A percentile compares a stretch with the other conserved stretches of the same genome.
Evolutionary conservation across 2,113 vertebrate species (phyloP).

Genomic region (Furnarius figulus): DNA sequence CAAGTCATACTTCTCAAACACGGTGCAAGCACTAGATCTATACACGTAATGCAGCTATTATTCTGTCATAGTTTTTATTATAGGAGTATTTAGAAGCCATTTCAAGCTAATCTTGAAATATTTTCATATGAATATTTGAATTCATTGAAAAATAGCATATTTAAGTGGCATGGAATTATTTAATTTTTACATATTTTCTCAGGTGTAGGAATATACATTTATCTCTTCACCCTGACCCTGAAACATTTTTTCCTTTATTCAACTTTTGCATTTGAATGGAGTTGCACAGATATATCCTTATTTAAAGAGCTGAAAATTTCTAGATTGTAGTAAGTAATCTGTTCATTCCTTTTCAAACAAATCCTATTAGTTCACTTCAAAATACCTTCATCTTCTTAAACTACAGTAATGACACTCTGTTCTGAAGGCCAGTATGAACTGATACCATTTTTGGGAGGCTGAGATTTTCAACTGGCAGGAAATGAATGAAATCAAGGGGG

Average conservation of each 20-base stretch:
- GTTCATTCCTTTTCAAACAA: constrained; percentile 8
- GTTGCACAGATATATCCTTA: neutral
- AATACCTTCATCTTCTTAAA: constrained; percentile 12
- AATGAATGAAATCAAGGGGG: neutral
- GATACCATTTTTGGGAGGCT: neutral
- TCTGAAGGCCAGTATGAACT: neutral
- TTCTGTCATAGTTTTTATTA: neutral
- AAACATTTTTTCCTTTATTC: neutral
- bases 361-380: constrained; percentile 13
- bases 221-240: neutral
- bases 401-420: neutral
- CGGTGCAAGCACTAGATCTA: neutral
- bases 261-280: neutral
- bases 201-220: neutral
- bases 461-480: constrained; percentile 5
- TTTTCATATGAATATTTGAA: neutral
- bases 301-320: neutral
- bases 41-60: neutral
- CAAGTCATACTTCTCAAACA: neutral
- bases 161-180: neutral
- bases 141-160: neutral
- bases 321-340: neutral
- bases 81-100: neutral
- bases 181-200: neutral
- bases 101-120: neutral